phyloP scores from a whole-genome alignment of 2,113 vertebrate species.

The Hyaena hyaena region DNA sequence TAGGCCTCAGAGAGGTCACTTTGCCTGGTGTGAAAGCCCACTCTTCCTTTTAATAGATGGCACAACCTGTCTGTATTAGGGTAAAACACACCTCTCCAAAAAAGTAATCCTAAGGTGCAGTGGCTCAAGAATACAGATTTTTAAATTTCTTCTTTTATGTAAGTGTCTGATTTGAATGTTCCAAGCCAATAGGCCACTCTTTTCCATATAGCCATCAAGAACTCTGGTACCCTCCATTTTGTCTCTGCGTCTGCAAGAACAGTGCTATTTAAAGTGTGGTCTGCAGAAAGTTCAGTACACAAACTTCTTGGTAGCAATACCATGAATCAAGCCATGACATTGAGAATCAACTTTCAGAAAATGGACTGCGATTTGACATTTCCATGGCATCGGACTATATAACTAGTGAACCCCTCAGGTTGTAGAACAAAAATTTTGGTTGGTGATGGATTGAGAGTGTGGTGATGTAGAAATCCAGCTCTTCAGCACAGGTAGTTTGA shows the following conservation, averaged over 20 bases:
- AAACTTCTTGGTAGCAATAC: neutral
- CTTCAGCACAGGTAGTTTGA: neutral
- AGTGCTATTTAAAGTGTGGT: neutral
- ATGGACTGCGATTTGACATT: neutral
- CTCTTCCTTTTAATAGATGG: neutral
- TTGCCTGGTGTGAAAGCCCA: neutral
- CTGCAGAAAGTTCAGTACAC: neutral
- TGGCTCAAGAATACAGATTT: neutral
- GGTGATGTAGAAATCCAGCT: neutral
- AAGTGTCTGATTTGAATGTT: neutral
- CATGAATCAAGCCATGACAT: neutral
- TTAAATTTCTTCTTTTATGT: neutral
- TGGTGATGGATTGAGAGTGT: neutral
- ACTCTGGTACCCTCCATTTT: neutral
- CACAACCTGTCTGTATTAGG: neutral
- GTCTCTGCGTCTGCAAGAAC: neutral
- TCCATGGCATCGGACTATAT: no score
- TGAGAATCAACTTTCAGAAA: neutral
- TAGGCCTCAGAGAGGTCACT: neutral
- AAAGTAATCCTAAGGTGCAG: neutral
- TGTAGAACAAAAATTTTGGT: neutral
- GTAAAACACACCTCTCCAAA: neutral
- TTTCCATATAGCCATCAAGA: neutral
- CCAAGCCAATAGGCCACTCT: neutral
- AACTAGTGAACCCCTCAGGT: neutral